Evolutionary conservation across 2,888 invertebrate genomes (phyloP), one percentile per base, ranked within the genome.

Genomic region (Yponomeuta sedellus): DNA sequence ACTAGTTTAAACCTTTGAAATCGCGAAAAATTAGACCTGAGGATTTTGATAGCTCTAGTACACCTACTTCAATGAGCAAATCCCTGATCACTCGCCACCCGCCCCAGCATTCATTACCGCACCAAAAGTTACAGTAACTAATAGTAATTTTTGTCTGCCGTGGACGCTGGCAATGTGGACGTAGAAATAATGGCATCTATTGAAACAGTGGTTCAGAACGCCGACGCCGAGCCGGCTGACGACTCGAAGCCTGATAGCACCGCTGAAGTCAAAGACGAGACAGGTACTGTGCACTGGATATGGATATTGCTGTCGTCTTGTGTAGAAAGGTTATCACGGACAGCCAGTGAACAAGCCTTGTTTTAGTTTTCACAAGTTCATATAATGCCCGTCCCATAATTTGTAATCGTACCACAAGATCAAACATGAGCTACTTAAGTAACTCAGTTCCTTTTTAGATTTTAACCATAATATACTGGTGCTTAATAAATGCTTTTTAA

Each of bases 151-250:
- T 20, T 63, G 61, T 61, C 28, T 61, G 25, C 25, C n/a, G 64
- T 56, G 80, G 83, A 85, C 80, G 86, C 88, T 86, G 81, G 81
- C 87, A 79, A 81, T 81, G 77, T 85, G 87, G 88, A 86, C 82
- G n/a, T 87, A 91, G 95, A 95, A 76, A 96, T 96, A 84, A 93
- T 96, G 93, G 96, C 96, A 75, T 95, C 96, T 73, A 96, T 96
- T 81, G 96, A 96, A 89, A 95, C 96, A 74, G 96, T 96, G 75
- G 95, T 96, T 69, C 94, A 96, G 73, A 95, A 95, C 71, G 93
- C 94, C 70, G 94, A 93, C 86, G 90, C 90, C 73, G 93, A 94
- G 78, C 89, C 90, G 85, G 92, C 87, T 20, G 94, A 94, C 71
- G 93, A 93, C 76, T 82, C 89, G 73, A 94, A 94, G 84, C 86